Evolutionary conservation across 2,113 vertebrate species (phyloP).

Genomic region (Atherinomorus stipes): DNA sequence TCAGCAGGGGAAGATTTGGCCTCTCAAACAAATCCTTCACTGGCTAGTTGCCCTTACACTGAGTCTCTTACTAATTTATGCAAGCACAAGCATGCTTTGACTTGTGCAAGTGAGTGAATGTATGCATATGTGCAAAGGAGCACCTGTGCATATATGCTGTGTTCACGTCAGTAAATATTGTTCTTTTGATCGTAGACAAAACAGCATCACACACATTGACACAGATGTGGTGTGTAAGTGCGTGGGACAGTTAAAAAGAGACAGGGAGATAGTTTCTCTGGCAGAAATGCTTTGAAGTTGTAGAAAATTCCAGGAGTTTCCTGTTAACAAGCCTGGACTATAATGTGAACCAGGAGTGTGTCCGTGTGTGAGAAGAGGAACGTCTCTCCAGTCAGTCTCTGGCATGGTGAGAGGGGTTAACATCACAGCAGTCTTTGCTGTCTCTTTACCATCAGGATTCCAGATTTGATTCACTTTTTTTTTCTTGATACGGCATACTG

Average conservation of each 20-base stretch:
- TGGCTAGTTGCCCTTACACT: background rate
- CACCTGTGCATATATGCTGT: background rate
- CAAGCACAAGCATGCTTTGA: conserved; percentile 3
- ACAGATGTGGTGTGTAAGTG: conserved; percentile 1
- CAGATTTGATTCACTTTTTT: conserved; percentile 19
- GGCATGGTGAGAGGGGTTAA: conserved; percentile 29
- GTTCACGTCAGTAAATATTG: background rate
- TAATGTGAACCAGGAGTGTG: conserved; percentile 80
- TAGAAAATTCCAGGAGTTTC: conserved; percentile 80
- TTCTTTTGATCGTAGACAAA: background rate
- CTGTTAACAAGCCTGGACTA: conserved; percentile 68
- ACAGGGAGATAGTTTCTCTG: conserved; percentile 20
- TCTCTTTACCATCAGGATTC: conserved; percentile 12
- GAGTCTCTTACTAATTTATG: background rate
- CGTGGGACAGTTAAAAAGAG: conserved; percentile 12
- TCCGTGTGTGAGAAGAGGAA: conserved; percentile 19
- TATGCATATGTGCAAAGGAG: background rate
- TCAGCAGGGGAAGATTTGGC: background rate
- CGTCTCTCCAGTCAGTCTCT: conserved; percentile 45
- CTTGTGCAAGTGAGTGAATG: background rate
- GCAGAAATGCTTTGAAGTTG: conserved; percentile 76
- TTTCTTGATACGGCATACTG: conserved; percentile 1
- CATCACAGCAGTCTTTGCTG: conserved; percentile 23
- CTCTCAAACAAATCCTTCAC: background rate
- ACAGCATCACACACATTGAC: background rate